Base-by-base conservation (phyloP, 1,140 invertebrate species). In the Vollenhovia emeryi region DNA sequence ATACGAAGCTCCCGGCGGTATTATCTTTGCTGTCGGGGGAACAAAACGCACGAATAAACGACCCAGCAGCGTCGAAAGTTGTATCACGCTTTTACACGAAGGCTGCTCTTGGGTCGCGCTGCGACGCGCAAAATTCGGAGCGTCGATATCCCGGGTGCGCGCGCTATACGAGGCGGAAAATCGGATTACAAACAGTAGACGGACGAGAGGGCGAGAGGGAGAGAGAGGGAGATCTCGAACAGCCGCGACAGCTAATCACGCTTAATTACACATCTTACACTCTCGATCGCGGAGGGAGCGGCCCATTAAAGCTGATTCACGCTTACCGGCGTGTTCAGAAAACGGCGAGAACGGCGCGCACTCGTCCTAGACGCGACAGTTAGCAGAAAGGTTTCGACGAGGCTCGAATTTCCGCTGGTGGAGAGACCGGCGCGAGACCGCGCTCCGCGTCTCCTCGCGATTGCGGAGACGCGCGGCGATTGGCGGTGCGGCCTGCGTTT, bases 181-280 rank as follows among this genome's bases (percentile, higher is more conserved):
- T 90, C 87, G 57, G 89, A 90, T 90, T 90, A 90, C 88, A 85
- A 89, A 71, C 82, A 62, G 82, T 66, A 73, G 78, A 89, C 76
- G 88, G 66, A 52, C 76, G 78, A 52, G 30, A 36, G 48, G 21
- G 57, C 36, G 30, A 40, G 21, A 15, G 27, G 69, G 64, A 45
- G 48, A 33, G 36, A 33, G 24, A 45, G 64, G 52, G 78, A 57
- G 66, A 71, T 71, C 59, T 73, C 24, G 27, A 82, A 57, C 78
- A 80, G 27, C 50, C 64, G 24, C 66, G 76, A 88, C 86, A 75
- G 87, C 87, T 88, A 88, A 88, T 88, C 87, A 85, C 82, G 82
- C 68, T 84, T 88, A 87, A 88, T 88, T 87, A 88, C 82, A 62
- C 82, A 68, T 57, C 73, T 88, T 88, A 88, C 66, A 82, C 52